A percentile compares a stretch with the other conserved stretches of the same genome.
Conservation (phyloP, 2,797 vertebrate species). For the Phoeniculus purpureus region DNA sequence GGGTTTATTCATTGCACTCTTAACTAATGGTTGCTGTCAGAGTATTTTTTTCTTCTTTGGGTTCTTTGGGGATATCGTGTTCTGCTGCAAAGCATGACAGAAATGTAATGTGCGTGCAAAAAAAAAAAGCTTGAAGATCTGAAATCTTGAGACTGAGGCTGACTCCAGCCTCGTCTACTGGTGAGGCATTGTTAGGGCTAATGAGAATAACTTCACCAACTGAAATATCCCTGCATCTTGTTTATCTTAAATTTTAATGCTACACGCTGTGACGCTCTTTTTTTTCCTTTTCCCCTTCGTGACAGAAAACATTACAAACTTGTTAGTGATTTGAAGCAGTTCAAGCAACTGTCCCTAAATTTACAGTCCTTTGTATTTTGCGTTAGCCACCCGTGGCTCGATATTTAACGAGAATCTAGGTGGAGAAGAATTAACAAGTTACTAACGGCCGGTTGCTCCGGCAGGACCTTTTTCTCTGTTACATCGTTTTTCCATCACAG, state of each 20-base stretch:
- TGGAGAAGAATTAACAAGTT: conserved; percentile 1
- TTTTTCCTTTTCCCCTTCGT: neutral
- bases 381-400: neutral
- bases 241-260: conserved; percentile 37
- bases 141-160: conserved; percentile 57
- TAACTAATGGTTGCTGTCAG: conserved; percentile 83
- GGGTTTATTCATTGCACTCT: conserved; percentile 80
- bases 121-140: conserved; percentile 41
- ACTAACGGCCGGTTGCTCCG: neutral
- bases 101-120: conserved; percentile 75
- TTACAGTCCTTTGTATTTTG: neutral
- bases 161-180: conserved; percentile 67
- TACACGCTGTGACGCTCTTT: neutral
- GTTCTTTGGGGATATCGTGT: conserved; percentile 80
- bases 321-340: neutral
- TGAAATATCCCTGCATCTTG: conserved; percentile 20
- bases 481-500: neutral
- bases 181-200: conserved; percentile 65
- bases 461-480: neutral
- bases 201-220: conserved; percentile 52
- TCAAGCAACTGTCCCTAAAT: neutral
- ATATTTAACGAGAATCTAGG: neutral
- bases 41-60: conserved; percentile 71
- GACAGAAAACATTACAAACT: conserved; percentile 20
- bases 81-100: conserved; percentile 80